A percentile compares a stretch with the other conserved stretches of the same genome.
These are phyloP conservation scores for Mycteria americana DNA, from an alignment of 2,797 vertebrate species.

Conservation along the genomic window DNA sequence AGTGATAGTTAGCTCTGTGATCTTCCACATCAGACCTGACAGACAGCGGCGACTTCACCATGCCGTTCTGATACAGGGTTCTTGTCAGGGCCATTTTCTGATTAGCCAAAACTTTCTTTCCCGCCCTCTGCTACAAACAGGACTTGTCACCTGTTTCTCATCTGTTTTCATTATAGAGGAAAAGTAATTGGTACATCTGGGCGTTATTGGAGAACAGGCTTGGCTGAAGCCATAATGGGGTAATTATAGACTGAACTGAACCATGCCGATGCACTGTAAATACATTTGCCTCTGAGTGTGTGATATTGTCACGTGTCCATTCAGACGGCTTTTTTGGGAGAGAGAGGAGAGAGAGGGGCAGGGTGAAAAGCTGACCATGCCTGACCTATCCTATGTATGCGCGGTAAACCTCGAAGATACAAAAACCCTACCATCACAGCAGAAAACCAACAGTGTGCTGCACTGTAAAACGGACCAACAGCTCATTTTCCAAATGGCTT, in stretches of 20 bases:
- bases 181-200: slow-evolving; percentile 60
- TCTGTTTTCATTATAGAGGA: slow-evolving; percentile 48
- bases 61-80: neutral
- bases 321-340: slow-evolving; percentile 4
- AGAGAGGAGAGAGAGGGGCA: neutral
- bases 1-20: neutral
- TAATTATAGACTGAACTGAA: slow-evolving; percentile 57
- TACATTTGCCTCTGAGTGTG: slow-evolving; percentile 10
- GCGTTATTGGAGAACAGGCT: slow-evolving; percentile 31
- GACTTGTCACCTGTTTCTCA: slow-evolving; percentile 45
- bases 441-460: neutral
- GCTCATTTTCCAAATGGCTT: slow-evolving; percentile 33
- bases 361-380: neutral
- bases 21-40: neutral
- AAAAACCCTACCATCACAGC: neutral
- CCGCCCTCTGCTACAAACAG: neutral
- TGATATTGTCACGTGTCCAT: neutral
- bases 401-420: neutral
- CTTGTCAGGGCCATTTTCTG: neutral
- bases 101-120: neutral
- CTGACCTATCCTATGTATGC: neutral
- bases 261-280: slow-evolving; percentile 6
- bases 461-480: neutral
- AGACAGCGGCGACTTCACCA: neutral
- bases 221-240: slow-evolving; percentile 47